Evolutionary conservation across 2,888 invertebrate species (phyloP).

Genomic region (Acanthosoma haemorrhoidale): DNA sequence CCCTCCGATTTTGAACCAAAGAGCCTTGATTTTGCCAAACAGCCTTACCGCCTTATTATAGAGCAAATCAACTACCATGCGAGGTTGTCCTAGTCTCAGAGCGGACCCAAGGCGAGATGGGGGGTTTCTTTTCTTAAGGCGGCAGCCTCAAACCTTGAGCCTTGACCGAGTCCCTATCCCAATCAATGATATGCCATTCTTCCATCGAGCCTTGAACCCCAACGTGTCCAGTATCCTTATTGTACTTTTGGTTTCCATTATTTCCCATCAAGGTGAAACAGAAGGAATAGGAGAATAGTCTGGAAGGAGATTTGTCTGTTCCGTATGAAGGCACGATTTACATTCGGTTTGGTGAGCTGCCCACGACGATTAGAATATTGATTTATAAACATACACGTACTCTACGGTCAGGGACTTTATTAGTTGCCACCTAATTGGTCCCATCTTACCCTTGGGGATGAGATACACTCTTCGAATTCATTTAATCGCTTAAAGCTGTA

Average conservation of each 20-base stretch:
- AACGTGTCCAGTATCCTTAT: neutral
- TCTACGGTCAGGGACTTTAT: too few relatives aligned
- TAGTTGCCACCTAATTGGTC: too few relatives aligned
- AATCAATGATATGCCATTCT: slow-evolving; percentile 14
- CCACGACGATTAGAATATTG: too few relatives aligned
- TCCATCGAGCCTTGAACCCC: neutral
- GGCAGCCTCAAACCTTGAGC: neutral
- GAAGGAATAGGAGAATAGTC: too few relatives aligned
- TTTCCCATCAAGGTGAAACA: neutral
- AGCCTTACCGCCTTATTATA: slow-evolving; percentile 16
- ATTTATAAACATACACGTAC: too few relatives aligned
- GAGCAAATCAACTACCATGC: slow-evolving; percentile 20
- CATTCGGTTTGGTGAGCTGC: too few relatives aligned
- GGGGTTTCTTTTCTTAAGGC: neutral
- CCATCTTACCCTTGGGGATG: too few relatives aligned
- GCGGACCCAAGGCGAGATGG: neutral
- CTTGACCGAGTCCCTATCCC: neutral
- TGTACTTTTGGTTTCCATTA: neutral
- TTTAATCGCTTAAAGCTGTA: too few relatives aligned
- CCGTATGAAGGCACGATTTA: too few relatives aligned
- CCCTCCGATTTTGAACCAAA: neutral
- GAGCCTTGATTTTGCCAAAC: slow-evolving; percentile 15
- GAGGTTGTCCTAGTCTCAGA: slow-evolving; percentile 18
- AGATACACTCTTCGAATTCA: too few relatives aligned
- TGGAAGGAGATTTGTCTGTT: too few relatives aligned